Evolutionary conservation across 2,888 invertebrate genomes (phyloP).

Genomic region (Drosophila barbarae): DNA sequence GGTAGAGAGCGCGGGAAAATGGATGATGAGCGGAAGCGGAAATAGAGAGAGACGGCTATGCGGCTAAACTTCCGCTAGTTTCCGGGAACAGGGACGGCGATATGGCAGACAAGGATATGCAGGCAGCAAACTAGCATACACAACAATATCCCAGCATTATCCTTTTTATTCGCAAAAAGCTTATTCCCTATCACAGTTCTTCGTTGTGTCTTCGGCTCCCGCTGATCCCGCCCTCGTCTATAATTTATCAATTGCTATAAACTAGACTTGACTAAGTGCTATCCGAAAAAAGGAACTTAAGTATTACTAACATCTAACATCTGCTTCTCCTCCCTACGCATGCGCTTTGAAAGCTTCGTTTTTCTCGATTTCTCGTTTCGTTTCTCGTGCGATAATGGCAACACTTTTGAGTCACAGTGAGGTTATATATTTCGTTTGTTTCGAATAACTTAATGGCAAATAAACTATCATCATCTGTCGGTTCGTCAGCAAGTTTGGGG

Average conservation of each 20-base stretch:
- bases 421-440: slow-evolving; percentile 44
- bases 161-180: slow-evolving; percentile 12
- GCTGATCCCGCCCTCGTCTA: slow-evolving; percentile 15
- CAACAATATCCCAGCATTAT: slow-evolving; percentile 52
- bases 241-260: slow-evolving; percentile 15
- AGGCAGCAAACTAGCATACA: slow-evolving; percentile 40
- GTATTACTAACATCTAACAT: slow-evolving; percentile 34
- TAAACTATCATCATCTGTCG: slow-evolving; percentile 10
- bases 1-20: slow-evolving; percentile 16
- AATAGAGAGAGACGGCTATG: slow-evolving; percentile 17
- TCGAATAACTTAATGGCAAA: slow-evolving; percentile 39
- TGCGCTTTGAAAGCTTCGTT: slow-evolving; percentile 53
- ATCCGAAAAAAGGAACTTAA: slow-evolving; percentile 39
- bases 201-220: slow-evolving; percentile 22
- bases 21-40: slow-evolving; percentile 19
- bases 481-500: slow-evolving; percentile 30
- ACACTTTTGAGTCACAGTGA: slow-evolving; percentile 56
- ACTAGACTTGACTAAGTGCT: slow-evolving; percentile 32
- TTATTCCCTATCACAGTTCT: slow-evolving; percentile 39
- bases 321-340: slow-evolving; percentile 16
- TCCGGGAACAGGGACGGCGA: slow-evolving; percentile 21
- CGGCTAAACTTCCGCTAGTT: slow-evolving; percentile 11
- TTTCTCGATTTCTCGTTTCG: slow-evolving; percentile 28
- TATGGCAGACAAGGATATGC: slow-evolving; percentile 33
- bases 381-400: slow-evolving; percentile 53